Percentiles rank a stretch among this genome's conserved stretches.
Evolutionary conservation across 1,140 invertebrate genomes (phyloP).

Genomic region (Hyposmocoma kahamanoa): DNA sequence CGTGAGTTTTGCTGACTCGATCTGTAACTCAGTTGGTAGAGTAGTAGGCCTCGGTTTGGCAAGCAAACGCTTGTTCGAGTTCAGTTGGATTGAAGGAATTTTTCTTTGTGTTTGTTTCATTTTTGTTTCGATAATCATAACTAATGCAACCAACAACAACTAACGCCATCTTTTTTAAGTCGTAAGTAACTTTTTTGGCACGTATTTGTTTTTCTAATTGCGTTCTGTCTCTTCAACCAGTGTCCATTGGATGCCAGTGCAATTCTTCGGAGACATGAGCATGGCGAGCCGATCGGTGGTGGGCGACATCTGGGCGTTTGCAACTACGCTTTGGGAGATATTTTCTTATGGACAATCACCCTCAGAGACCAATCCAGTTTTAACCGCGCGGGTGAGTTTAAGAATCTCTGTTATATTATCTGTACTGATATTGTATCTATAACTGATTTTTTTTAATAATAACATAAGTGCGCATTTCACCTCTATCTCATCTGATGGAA

Average conservation of each 20-base stretch:
- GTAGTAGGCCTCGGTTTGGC: too few relatives aligned
- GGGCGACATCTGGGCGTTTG: constrained; percentile 91
- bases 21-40: too few relatives aligned
- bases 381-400: constrained; percentile 48
- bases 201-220: too few relatives aligned
- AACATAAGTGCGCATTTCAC: background rate
- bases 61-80: too few relatives aligned
- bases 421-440: background rate
- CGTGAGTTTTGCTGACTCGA: too few relatives aligned
- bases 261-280: constrained; percentile 82
- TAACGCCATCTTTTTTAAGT: too few relatives aligned
- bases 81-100: too few relatives aligned
- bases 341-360: constrained; percentile 83
- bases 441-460: background rate
- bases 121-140: too few relatives aligned
- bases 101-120: too few relatives aligned
- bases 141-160: too few relatives aligned
- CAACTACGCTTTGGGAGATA: constrained; percentile 92
- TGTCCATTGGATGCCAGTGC: constrained; percentile 89
- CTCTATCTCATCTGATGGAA: background rate
- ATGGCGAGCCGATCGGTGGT: constrained; percentile 76
- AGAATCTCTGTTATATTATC: constrained; percentile 1
- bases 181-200: too few relatives aligned
- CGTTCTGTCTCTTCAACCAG: constrained; percentile 68
- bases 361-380: constrained; percentile 50